Percentiles rank a stretch among this genome's conserved stretches.
Evolutionary conservation across 2,113 vertebrate species (phyloP).

Genomic region (Tauraco erythrolophus): DNA sequence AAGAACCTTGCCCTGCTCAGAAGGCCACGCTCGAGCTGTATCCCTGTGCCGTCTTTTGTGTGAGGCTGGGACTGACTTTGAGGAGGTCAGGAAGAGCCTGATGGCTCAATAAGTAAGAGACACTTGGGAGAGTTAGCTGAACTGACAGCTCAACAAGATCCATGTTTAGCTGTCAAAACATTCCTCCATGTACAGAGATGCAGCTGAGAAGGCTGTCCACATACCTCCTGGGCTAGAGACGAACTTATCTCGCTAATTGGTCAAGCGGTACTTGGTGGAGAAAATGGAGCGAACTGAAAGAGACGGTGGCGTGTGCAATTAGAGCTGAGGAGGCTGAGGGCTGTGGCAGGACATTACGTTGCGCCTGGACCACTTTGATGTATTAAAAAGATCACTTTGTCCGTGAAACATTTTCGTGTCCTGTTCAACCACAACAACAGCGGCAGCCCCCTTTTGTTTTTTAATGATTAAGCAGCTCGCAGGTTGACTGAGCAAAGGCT

Average conservation of each 20-base stretch:
- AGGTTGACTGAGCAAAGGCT: conserved; percentile 8
- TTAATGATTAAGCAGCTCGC: neutral
- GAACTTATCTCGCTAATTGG: neutral
- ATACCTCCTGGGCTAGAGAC: neutral
- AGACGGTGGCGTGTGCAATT: neutral
- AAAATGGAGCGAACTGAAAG: neutral
- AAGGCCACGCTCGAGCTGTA: neutral
- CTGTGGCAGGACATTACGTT: neutral
- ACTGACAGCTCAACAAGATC: conserved; percentile 27
- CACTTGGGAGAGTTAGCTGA: neutral
- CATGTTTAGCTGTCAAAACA: conserved; percentile 50
- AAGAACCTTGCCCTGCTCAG: conserved; percentile 18
- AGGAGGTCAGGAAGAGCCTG: conserved; percentile 1
- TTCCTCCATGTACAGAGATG: neutral
- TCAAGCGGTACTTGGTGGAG: neutral
- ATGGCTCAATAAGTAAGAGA: conserved; percentile 34
- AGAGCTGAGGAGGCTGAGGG: neutral
- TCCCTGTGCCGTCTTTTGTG: neutral
- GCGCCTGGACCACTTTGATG: neutral
- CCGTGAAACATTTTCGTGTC: fast-evolving
- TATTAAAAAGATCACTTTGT: neutral
- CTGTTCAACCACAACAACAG: neutral
- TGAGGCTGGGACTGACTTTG: neutral
- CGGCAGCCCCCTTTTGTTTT: neutral
- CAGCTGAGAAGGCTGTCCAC: neutral